phyloP scores from a whole-genome alignment of 1,140 invertebrate genomes.

The Caenorhabditis briggsae region DNA sequence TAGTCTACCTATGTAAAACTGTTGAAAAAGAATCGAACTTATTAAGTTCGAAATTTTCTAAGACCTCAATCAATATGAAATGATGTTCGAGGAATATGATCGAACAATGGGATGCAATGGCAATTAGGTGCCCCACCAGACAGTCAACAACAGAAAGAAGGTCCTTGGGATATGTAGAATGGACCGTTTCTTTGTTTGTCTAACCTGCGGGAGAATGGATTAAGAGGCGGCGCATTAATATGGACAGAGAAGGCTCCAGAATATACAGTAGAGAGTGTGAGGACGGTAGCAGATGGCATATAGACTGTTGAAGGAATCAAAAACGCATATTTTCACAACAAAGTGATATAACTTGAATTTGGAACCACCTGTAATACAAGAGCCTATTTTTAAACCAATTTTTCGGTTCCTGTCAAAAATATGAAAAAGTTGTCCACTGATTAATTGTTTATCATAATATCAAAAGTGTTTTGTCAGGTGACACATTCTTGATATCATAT shows the following conservation, averaged over 20 bases:
- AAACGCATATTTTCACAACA: too few species aligned
- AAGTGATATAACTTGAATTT: too few species aligned
- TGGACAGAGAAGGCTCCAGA: neutral
- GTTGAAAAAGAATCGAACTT: too few species aligned
- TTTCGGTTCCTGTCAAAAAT: neutral
- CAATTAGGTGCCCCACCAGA: slow-evolving; percentile 25
- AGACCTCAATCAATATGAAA: neutral
- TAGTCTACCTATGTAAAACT: too few species aligned
- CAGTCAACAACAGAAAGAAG: slow-evolving; percentile 27
- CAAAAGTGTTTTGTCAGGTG: too few species aligned
- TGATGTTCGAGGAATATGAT: neutral
- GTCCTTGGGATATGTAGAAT: neutral
- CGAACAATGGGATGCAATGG: slow-evolving; percentile 12
- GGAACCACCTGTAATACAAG: too few species aligned
- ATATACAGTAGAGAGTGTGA: neutral
- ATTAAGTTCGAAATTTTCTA: too few species aligned
- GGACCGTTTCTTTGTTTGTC: slow-evolving; percentile 33
- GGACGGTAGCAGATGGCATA: neutral
- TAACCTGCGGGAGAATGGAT: slow-evolving; percentile 35
- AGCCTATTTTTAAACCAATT: too few species aligned
- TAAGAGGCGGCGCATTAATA: neutral
- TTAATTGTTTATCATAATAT: too few species aligned
- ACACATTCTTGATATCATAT: too few species aligned
- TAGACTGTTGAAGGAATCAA: too few species aligned
- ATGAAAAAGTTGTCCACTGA: too few species aligned